Evolutionary conservation across 2,888 invertebrate species (phyloP).

Genomic region (Micropterix aruncella): DNA sequence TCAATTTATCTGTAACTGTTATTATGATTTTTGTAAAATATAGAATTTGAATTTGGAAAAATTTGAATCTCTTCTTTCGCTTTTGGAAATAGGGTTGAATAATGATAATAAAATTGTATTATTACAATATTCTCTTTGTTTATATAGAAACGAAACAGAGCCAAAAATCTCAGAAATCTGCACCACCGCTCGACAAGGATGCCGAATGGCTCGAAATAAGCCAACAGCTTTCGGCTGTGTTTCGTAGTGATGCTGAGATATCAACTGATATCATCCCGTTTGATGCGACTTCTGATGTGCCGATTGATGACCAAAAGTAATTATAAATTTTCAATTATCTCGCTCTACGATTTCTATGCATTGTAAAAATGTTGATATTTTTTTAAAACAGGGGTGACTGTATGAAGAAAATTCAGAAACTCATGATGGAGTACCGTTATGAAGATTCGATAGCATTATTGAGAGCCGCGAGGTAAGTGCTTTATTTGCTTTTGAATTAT

Average conservation of each 20-base stretch:
- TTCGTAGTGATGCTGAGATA: conserved; percentile 39
- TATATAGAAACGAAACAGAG: conserved; percentile 11
- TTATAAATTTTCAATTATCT: conserved; percentile 14
- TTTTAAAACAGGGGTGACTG: conserved; percentile 54
- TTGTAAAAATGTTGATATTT: conserved; percentile 8
- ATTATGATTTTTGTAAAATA: too few species aligned
- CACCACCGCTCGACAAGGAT: conserved; percentile 2
- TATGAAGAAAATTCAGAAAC: conserved; percentile 73
- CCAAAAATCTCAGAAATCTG: conserved; percentile 12
- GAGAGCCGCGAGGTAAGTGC: conserved; percentile 56
- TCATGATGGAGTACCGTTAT: conserved; percentile 54
- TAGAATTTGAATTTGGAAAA: too few species aligned
- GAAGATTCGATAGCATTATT: conserved; percentile 71
- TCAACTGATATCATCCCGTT: conserved; percentile 60
- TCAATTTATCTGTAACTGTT: too few species aligned
- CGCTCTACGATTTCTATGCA: too few species aligned
- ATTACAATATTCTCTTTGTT: background rate
- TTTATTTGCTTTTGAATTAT: conserved; percentile 4
- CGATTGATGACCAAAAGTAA: conserved; percentile 83
- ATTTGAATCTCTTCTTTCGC: too few species aligned
- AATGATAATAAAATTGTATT: background rate
- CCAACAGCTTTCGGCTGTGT: conserved; percentile 43
- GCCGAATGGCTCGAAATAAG: conserved; percentile 52
- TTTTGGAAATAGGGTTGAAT: too few species aligned
- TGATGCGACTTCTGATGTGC: conserved; percentile 71